Evolutionary conservation across 1,140 invertebrate genomes (phyloP).

Genomic region (Penaeus vannamei): DNA sequence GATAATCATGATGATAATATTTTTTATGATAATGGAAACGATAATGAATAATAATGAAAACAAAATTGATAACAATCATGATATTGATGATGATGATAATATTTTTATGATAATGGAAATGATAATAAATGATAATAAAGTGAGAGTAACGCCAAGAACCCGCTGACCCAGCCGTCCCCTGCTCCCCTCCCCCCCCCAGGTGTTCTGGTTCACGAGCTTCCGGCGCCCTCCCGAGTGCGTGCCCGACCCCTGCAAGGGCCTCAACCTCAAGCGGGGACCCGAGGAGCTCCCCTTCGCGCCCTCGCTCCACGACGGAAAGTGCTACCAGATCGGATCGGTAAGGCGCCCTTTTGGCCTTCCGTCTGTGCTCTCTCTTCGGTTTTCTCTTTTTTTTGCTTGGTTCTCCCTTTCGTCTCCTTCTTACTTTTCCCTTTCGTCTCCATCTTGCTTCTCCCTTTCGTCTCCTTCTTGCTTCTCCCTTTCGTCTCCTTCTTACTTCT

Average conservation of each 20-base stretch:
- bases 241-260: slow-evolving; percentile 61
- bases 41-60: no score
- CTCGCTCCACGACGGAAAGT: slow-evolving; percentile 44
- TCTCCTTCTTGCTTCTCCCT: no score
- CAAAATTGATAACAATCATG: no score
- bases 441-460: neutral
- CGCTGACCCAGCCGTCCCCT: no score
- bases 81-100: no score
- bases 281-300: slow-evolving; percentile 59
- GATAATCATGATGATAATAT: no score
- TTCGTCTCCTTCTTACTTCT: no score
- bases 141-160: no score
- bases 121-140: no score
- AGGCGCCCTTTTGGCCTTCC: neutral
- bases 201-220: slow-evolving; percentile 63
- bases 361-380: neutral
- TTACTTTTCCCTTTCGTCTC: neutral
- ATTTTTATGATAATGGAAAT: no score
- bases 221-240: slow-evolving; percentile 35
- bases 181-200: slow-evolving; percentile 12
- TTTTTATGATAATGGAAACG: no score
- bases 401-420: neutral
- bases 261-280: slow-evolving; percentile 54
- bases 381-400: neutral
- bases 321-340: slow-evolving; percentile 61